These are phyloP conservation scores for Boloria selene DNA, from an alignment of 2,888 invertebrate genomes.

Conservation along the genomic window DNA sequence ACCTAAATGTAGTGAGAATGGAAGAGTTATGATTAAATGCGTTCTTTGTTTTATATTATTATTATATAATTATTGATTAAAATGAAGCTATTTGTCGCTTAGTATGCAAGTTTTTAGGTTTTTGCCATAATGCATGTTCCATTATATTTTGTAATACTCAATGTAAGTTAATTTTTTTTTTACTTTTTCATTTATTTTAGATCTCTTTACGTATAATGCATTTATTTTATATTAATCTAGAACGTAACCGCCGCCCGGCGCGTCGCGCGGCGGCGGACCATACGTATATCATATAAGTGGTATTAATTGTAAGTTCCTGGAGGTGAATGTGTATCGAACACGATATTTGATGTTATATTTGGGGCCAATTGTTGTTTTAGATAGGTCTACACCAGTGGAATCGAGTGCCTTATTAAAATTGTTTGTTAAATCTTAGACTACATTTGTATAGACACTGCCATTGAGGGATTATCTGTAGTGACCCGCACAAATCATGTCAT, in stretches of 20 bases:
- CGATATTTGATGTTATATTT: slow-evolving; percentile 53
- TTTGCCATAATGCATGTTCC: slow-evolving; percentile 84
- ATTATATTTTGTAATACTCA: slow-evolving; percentile 81
- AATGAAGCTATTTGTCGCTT: slow-evolving; percentile 79
- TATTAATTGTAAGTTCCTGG: slow-evolving; percentile 64
- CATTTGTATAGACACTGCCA: slow-evolving; percentile 63
- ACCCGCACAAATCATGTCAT: slow-evolving; percentile 56
- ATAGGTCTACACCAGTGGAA: slow-evolving; percentile 51
- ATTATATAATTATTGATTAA: slow-evolving; percentile 63
- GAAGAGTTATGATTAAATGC: slow-evolving; percentile 43
- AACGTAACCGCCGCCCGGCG: slow-evolving; percentile 57
- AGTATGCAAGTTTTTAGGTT: slow-evolving; percentile 79
- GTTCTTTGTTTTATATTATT: slow-evolving; percentile 47
- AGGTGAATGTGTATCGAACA: slow-evolving; percentile 55
- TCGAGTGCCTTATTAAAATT: slow-evolving; percentile 66
- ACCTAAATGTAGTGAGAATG: slow-evolving; percentile 37
- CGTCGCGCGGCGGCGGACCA: slow-evolving; percentile 47
- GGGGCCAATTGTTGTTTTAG: slow-evolving; percentile 63
- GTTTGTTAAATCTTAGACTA: slow-evolving; percentile 52
- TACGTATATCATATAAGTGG: slow-evolving; percentile 51
- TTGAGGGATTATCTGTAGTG: slow-evolving; percentile 45
- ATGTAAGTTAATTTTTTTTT: slow-evolving; percentile 70
- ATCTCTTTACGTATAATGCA: slow-evolving; percentile 82
- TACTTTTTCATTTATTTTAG: slow-evolving; percentile 77
- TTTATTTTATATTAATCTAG: slow-evolving; percentile 75